Conservation (phyloP, 2,888 invertebrate species). For the Stegana nigrithorax region DNA sequence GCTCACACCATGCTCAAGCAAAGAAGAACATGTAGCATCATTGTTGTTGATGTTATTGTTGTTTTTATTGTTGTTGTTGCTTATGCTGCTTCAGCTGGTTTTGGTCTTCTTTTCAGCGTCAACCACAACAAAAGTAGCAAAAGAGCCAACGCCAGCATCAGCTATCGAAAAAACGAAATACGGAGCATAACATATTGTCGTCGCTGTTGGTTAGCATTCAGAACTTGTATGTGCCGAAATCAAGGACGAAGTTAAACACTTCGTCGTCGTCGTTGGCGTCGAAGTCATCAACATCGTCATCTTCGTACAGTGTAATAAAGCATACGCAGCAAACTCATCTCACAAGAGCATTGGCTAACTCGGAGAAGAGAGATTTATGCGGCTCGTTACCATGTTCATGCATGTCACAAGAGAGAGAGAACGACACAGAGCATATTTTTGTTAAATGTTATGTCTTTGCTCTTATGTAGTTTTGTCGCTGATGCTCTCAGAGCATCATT, state of each 20-base stretch:
- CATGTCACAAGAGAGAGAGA: not conserved
- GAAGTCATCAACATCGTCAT: not conserved
- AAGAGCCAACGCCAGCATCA: slow-evolving; percentile 1
- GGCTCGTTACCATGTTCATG: not conserved
- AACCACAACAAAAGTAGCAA: slow-evolving; percentile 10
- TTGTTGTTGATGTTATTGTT: slow-evolving; percentile 10
- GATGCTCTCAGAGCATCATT: not conserved
- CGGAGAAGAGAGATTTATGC: not conserved
- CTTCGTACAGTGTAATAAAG: too few relatives aligned
- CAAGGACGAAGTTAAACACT: slow-evolving; percentile 59
- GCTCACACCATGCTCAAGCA: not conserved
- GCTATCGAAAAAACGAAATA: not conserved
- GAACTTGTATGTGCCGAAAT: slow-evolving; percentile 37
- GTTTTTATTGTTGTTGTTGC: slow-evolving; percentile 15
- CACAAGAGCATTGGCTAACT: too few relatives aligned
- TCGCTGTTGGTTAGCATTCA: slow-evolving; percentile 27
- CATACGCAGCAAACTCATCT: too few relatives aligned
- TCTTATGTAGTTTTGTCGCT: slow-evolving; percentile 55
- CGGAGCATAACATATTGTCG: slow-evolving; percentile 54
- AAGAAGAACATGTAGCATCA: not conserved
- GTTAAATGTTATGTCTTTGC: slow-evolving; percentile 18
- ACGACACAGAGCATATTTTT: not conserved
- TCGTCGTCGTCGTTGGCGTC: slow-evolving; percentile 32
- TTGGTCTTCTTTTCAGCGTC: not conserved
- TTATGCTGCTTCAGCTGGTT: not conserved